A percentile compares a stretch with the other conserved stretches of the same genome.
phyloP scores from a whole-genome alignment of 2,888 invertebrate species.

The Harpalus rubripes region DNA sequence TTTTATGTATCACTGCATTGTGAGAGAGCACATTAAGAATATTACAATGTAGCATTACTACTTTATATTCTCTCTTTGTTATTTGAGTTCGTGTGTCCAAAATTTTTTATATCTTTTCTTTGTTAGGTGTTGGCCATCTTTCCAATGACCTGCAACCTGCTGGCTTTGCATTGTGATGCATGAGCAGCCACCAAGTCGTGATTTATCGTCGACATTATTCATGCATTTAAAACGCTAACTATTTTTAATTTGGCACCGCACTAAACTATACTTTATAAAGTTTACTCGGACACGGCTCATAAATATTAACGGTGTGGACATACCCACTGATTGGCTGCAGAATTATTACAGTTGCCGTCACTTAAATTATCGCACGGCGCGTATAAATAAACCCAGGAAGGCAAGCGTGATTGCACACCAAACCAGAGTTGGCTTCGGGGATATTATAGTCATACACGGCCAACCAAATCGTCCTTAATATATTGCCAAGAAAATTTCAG shows the following conservation, averaged over 20 bases:
- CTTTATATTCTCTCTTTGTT: slow-evolving; percentile 3
- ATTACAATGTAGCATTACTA: background rate
- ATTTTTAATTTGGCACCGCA: slow-evolving; percentile 67
- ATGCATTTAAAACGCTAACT: slow-evolving; percentile 67
- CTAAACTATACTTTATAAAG: slow-evolving; percentile 66
- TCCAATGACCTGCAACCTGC: slow-evolving; percentile 45
- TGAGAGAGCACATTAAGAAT: too few relatives aligned
- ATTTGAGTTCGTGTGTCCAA: slow-evolving; percentile 1
- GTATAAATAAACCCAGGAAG: slow-evolving; percentile 63
- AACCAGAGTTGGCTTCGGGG: background rate
- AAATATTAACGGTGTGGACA: slow-evolving; percentile 67
- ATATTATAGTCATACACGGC: background rate
- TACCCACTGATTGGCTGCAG: slow-evolving; percentile 67
- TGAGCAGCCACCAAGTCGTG: slow-evolving; percentile 62
- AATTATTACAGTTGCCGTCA: slow-evolving; percentile 67
- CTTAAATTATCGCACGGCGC: slow-evolving; percentile 65
- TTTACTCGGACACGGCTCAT: slow-evolving; percentile 67
- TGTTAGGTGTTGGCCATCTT: background rate
- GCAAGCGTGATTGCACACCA: slow-evolving; percentile 23
- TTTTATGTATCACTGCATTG: too few relatives aligned
- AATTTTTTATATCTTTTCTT: background rate
- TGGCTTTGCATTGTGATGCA: slow-evolving; percentile 63
- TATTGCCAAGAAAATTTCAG: background rate
- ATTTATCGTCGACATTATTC: slow-evolving; percentile 66
- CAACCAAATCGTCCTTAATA: background rate